Conservation (phyloP, 2,888 invertebrate species). For the Leptarthrus brevirostris region DNA sequence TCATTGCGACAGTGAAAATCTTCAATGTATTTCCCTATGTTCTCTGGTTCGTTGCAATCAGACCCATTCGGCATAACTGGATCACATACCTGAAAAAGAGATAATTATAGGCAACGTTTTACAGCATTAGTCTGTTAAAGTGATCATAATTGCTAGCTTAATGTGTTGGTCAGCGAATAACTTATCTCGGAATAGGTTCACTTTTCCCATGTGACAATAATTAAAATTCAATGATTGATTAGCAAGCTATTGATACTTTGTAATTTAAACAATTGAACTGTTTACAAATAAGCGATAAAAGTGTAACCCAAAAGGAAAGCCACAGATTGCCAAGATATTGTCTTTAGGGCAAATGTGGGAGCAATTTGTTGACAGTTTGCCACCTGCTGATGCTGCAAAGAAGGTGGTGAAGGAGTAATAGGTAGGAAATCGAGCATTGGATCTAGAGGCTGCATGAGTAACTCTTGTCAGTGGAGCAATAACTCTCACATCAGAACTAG, state of each 20-base stretch:
- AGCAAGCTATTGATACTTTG: slow-evolving; percentile 19
- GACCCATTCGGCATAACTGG: slow-evolving; percentile 72
- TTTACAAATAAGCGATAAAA: not conserved
- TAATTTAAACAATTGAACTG: not conserved
- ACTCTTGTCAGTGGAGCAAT: not conserved
- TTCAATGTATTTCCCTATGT: slow-evolving; percentile 76
- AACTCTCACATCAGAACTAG: slow-evolving; percentile 1
- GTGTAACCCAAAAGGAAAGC: not conserved
- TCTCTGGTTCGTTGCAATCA: slow-evolving; percentile 71
- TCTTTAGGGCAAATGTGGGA: not conserved
- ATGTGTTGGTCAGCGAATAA: slow-evolving; percentile 12
- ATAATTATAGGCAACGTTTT: not conserved
- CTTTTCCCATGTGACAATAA: no score
- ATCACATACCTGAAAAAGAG: slow-evolving; percentile 75
- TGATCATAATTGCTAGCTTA: not conserved
- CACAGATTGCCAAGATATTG: not conserved
- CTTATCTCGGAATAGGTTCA: slow-evolving; percentile 6
- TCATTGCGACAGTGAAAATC: slow-evolving; percentile 75
- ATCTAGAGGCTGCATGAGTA: not conserved
- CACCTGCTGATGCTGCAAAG: slow-evolving; percentile 24
- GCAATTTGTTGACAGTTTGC: slow-evolving; percentile 5
- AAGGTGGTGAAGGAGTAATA: not conserved
- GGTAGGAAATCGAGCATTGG: no score
- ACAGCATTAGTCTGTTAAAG: not conserved
- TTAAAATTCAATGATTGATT: not conserved